Evolutionary conservation across 2,113 vertebrate species (phyloP).

Genomic region (Hypanus sabinus): DNA sequence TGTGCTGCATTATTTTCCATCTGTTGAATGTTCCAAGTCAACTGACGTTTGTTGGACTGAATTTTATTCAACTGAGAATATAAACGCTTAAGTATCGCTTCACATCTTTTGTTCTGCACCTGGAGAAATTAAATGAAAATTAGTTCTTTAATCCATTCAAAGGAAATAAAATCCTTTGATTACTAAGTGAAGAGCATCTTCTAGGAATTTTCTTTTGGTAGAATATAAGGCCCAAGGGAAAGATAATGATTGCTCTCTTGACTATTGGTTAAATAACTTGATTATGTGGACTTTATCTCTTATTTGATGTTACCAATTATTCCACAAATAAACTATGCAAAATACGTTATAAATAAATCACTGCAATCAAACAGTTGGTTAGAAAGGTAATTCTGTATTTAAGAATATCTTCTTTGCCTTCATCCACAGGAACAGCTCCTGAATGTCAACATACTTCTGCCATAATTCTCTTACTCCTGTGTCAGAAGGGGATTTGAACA

Average conservation of each 20-base stretch:
- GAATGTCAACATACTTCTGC: not conserved
- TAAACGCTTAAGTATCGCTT: slow-evolving; percentile 55
- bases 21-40: slow-evolving; percentile 46
- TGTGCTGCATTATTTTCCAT: slow-evolving; percentile 50
- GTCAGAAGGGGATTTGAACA: not conserved
- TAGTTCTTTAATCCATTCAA: not conserved
- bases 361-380: not conserved
- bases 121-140: slow-evolving; percentile 40
- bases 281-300: not conserved
- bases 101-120: slow-evolving; percentile 55
- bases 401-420: not conserved
- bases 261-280: not conserved
- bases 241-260: not conserved
- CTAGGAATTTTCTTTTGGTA: not conserved
- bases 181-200: not conserved
- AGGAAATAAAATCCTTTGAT: not conserved
- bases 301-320: not conserved
- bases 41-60: slow-evolving; percentile 47
- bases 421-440: not conserved
- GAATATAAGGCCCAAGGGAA: not conserved
- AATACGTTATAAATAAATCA: not conserved
- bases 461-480: not conserved
- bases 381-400: not conserved
- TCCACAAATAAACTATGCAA: not conserved
- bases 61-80: slow-evolving; percentile 54